Base-by-base conservation (phyloP, 2,888 invertebrate species). In the Ptychoptera albimana region DNA sequence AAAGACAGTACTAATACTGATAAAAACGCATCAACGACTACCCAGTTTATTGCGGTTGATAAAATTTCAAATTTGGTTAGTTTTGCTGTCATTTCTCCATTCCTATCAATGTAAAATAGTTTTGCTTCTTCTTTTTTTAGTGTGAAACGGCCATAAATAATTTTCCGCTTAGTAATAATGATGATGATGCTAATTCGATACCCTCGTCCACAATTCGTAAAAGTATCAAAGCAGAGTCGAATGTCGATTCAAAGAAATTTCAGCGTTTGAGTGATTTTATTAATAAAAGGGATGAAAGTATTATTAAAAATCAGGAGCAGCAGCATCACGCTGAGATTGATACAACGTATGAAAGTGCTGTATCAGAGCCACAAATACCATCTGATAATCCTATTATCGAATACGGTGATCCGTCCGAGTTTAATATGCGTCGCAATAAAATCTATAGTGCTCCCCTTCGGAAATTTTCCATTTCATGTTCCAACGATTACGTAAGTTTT, bases 361-460 rank as follows among this genome's bases (percentile, higher is more conserved):
- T 48, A 37, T 45, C 47, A 5, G 47, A 23, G 7, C 23, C 23
- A 23, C 23, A 23, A 3, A 23, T 23, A 23, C 23, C 23, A 23
- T 23, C 23, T 7, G 23, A 23, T 23, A 23, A 23, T 23, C 23
- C 23, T 5, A 23, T 23, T 7, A 23, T 23, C 7, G 23, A 23
- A 5, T 23, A 23, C 23, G 3, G 7, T 54, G 81, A 79, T 60
- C 70, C 69, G 1, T 67, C 64, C 1, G 63, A 63, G 34, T 58
- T 59, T 32, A 23, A 23, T 23, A 23, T 23, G 23, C 23, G 23
- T 23, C 23, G 23, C 23, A 23, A 23, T 23, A 23, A 23, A 23
- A 23, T 23, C 7, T 5, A 23, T 36, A 12, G 2, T 29, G 23
- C 11, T 42, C 23, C n/a, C 35, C 3, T 23, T 5, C 23, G 4